Conservation (phyloP, 2,113 vertebrate species). For the Coryphaenoides rupestris region DNA sequence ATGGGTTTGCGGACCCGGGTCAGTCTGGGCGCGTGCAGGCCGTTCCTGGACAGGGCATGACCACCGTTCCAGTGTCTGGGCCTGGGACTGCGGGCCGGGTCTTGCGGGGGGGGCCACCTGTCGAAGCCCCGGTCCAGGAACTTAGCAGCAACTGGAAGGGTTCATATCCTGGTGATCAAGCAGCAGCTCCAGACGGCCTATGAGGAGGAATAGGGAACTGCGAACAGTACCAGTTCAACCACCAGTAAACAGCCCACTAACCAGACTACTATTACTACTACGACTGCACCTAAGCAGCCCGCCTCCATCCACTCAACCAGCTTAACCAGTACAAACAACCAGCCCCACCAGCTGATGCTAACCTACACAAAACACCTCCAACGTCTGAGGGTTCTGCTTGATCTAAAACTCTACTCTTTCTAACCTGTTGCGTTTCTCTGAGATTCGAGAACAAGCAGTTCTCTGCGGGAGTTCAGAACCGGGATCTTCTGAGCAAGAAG, state of each 20-base stretch:
- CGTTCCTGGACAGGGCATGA: slow-evolving; percentile 22
- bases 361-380: slow-evolving; percentile 60
- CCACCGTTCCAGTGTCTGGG: slow-evolving; percentile 34
- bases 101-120: slow-evolving; percentile 35
- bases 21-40: neutral
- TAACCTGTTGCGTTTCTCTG: slow-evolving; percentile 4
- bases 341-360: slow-evolving; percentile 55
- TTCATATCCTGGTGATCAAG: slow-evolving; percentile 89
- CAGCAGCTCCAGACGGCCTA: slow-evolving; percentile 89
- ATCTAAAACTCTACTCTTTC: neutral
- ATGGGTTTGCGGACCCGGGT: slow-evolving; percentile 33
- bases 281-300: slow-evolving; percentile 43
- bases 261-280: slow-evolving; percentile 26
- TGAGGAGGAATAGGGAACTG: slow-evolving; percentile 90
- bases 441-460: neutral
- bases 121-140: slow-evolving; percentile 81
- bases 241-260: slow-evolving; percentile 52
- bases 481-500: too few relatives aligned
- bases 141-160: slow-evolving; percentile 88
- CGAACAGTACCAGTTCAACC: slow-evolving; percentile 87
- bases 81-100: slow-evolving; percentile 29
- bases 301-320: slow-evolving; percentile 71
- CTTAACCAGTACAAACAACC: slow-evolving; percentile 61
- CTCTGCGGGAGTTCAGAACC: too few relatives aligned
- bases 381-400: neutral